These are phyloP conservation scores for Montipora capitata DNA, from an alignment of 92 coral and sea anemone species.

Conservation along the genomic window DNA sequence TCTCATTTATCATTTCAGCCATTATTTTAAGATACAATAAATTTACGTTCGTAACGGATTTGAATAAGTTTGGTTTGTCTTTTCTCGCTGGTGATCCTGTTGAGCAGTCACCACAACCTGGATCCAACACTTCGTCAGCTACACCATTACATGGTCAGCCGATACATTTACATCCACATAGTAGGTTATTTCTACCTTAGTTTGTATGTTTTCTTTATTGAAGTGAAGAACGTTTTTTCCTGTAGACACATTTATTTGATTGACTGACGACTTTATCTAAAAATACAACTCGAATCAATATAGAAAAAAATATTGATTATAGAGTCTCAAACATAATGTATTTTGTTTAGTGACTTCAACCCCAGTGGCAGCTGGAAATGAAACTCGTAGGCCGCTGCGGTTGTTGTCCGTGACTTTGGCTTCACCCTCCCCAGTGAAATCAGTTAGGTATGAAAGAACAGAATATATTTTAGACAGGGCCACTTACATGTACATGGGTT, in stretches of 20 bases:
- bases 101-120: not conserved
- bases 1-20: not conserved
- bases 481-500: not conserved
- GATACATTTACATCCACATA: not conserved
- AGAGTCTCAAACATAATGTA: too few relatives aligned
- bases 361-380: not conserved
- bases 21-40: not conserved
- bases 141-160: constrained; percentile 8
- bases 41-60: not conserved
- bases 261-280: too few relatives aligned
- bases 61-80: not conserved
- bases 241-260: too few relatives aligned
- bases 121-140: not conserved
- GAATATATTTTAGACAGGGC: too few relatives aligned
- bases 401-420: not conserved
- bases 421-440: not conserved
- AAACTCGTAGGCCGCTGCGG: not conserved
- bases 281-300: too few relatives aligned
- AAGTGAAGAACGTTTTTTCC: too few relatives aligned
- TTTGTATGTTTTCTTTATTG: too few relatives aligned
- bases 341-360: not conserved
- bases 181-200: too few relatives aligned
- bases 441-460: not conserved
- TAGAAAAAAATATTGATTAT: too few relatives aligned
- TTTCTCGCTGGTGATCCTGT: not conserved